Evolutionary conservation across 2,113 vertebrate species (phyloP), one percentile per base, ranked within the genome.

Genomic region (Notarius quadriscutis): DNA sequence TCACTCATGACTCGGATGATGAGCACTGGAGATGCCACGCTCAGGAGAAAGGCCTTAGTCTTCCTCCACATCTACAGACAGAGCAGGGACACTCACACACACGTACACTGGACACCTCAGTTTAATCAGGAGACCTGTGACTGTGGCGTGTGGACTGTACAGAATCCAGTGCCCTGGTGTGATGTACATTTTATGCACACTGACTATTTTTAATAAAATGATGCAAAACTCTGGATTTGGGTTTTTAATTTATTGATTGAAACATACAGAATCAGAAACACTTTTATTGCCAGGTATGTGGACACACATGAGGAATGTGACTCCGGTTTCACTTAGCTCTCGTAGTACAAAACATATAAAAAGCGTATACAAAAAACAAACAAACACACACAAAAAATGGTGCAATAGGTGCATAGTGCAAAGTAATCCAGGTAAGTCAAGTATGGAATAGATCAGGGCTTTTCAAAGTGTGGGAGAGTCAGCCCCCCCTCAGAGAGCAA

Each of bases 1-100:
- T 96, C 90, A 96, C 95, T 1, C 93, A 95, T 34, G 85, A 17
- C 0, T 92, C 85, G 0, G 95, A 95, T 14, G 92, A 93, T n/a
- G 90, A 92, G 22, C 92, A 14, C 34, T 96, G 95, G 95, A 86
- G 14, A 2, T 18, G 55, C 41, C 84, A 91, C 11, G 87, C 93
- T 41, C 55, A 83, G 74, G 92, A 95, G 30, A 92, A 57, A 48
- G 84, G 89, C 48, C 89, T 95, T 72, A 84, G 72, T 60, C 91
- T 94, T 85, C 94, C 94, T 0, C 8, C 85, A 4, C 86, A 91
- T 81, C 88, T 94, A 62, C 58, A 87, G 51, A 50, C 41, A 71
- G 89, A 84, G 22, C 48, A 84, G 67, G 50, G 62, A 81, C 60
- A 62, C 69, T 75, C 75, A 86, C 50, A 41, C 17, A 53, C 58